Base-by-base conservation (phyloP, 2,797 vertebrate species). In the Chaetophractus vellerosus region DNA sequence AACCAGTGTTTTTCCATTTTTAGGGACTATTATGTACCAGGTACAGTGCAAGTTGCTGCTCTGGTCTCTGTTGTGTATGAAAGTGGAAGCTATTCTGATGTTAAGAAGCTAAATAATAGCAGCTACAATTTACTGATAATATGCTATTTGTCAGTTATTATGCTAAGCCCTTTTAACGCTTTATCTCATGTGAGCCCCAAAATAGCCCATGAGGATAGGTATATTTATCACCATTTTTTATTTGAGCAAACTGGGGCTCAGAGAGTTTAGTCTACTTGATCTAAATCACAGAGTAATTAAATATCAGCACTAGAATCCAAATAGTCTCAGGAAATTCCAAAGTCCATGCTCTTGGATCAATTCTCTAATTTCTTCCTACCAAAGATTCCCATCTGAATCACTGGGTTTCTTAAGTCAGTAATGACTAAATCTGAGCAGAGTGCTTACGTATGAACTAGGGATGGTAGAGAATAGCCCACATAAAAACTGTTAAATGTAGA, bases 201-300 rank as follows among this genome's bases (percentile, higher is more conserved):
- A 91, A 55, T 72, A 92, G 52, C 52, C 26, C 14, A 57, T 0
- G 1, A 52, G 11, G 5, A 41, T 59, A 81, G 2, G 28, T 64
- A 26, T 64, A 55, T 90, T 93, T 81, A 24, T 24, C 3, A 59
- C 16, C 38, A 36, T 82, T 85, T 81, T 75, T 50, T 36, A 63
- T 75, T 76, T 48, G 41, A 71, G 45, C 9, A 83, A 79, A 71
- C 63, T 45, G 31, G 28, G 15, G 9, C 33, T 81, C 26, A 85
- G 52, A 71, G 24, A 59, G 36, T 59, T 59, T 59, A 69, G 61
- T 9, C 24, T 69, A 26, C n/a, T 63, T 90, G 50, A 3, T 68
- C 41, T 86, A 93, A 61, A 52, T 69, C 41, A 82, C 69, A 85
- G 41, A 63, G 18, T 24, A 63, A 76, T 69, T 57, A 82, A 78